Evolutionary conservation across 2,888 invertebrate genomes (phyloP), one percentile per base, ranked within the genome.

Genomic region (Netelia fuscicornis): DNA sequence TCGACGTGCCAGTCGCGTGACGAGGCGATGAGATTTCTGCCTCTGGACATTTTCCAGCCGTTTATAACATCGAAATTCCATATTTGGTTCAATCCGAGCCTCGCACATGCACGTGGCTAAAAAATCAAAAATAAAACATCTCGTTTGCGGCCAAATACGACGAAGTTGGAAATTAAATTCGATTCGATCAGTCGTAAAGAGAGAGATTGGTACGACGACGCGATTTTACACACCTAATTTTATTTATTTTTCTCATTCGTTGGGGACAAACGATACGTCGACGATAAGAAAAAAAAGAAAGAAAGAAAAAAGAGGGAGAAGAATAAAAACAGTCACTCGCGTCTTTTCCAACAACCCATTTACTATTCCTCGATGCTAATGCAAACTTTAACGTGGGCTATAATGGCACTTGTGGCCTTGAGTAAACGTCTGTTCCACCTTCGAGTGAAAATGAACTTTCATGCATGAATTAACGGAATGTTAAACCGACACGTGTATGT

Each of bases 401-500:
- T 10, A 48, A 48, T 48, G 13, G 30, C 60, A 48, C 60, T 75
- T 37, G 74, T 25, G 44, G 67, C 81, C 67, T 72, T 81, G 74
- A 11, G 67, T 17, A 48, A 52, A 23, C 64, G 52, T 56, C n/a
- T 11, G 52, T 42, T 42, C 10, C 23, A 25, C 44, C 23, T 81
- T 56, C 2, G 70, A 62, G 64, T 54, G 13, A 64, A 70, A 81
- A 75, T 44, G 54, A 75, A 81, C 17, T 81, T 64, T 30, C 3
- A 56, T 65, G 44, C 80, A 64, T 70, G 58, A 64, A 76, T 81
- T 70, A 56, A 54, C 68, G 37, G 67, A 60, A n/a, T 25, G 13
- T 10, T 48, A 13, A 48, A 13, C 48, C 13, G 48, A 48, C 48
- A 48, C 48, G 13, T 30, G 70, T 37, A 30, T 37, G 1, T 30